These are phyloP conservation scores for Zoroaster sp. DNA, from an alignment of 53 echinoderm and acorn worm genomes.

Conservation along the genomic window DNA sequence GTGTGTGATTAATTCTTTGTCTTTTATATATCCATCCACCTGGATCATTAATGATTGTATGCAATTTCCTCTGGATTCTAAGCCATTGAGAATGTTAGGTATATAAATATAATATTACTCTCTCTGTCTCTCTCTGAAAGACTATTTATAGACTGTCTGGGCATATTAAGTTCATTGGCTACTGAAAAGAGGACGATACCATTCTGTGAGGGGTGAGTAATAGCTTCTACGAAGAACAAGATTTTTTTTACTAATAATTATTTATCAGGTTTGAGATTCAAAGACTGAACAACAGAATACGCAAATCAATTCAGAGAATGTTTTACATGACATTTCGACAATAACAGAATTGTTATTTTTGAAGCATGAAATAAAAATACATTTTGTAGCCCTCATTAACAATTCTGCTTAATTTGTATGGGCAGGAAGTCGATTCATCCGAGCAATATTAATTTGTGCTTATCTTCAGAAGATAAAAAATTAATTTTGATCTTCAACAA, in stretches of 20 bases:
- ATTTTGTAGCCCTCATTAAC: too few relatives aligned
- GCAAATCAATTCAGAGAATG: neutral
- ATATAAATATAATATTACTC: neutral
- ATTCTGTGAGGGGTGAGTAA: neutral
- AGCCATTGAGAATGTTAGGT: neutral
- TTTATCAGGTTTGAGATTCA: neutral
- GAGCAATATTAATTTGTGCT: too few relatives aligned
- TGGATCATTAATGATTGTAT: neutral
- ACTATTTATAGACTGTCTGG: conserved; percentile 59
- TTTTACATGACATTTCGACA: neutral
- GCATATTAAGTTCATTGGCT: conserved; percentile 51
- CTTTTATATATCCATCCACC: neutral
- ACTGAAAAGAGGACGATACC: conserved; percentile 2
- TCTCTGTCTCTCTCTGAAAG: neutral
- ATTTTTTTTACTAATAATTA: neutral
- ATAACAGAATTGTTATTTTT: neutral
- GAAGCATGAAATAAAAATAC: neutral
- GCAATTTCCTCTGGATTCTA: neutral
- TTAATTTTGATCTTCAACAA: too few relatives aligned
- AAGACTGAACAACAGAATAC: neutral
- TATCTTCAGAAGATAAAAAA: too few relatives aligned
- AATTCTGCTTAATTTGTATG: too few relatives aligned
- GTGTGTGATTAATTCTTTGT: neutral
- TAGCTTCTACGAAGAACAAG: neutral
- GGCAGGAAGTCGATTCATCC: too few relatives aligned